Evolutionary conservation across 2,888 invertebrate species (phyloP).

Genomic region (Caenorhabditis panamensis): DNA sequence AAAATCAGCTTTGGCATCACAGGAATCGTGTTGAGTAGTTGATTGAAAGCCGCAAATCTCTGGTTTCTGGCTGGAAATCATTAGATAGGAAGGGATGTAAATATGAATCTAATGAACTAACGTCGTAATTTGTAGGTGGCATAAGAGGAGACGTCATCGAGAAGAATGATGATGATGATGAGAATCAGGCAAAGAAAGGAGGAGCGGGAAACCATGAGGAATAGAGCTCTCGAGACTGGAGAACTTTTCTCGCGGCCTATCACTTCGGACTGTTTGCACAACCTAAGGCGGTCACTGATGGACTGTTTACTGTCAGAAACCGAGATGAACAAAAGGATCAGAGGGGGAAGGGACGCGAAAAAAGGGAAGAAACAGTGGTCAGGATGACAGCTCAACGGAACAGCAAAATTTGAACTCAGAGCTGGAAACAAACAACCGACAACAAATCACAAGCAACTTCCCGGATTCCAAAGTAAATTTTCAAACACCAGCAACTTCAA

Average conservation of each 20-base stretch:
- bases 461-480: no score
- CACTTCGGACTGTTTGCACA: conserved; percentile 51
- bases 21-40: conserved; percentile 54
- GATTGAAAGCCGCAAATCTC: conserved; percentile 54
- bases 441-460: no score
- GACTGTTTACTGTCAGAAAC: conserved; percentile 56
- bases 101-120: not conserved
- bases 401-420: not conserved
- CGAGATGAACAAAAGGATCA: conserved; percentile 53
- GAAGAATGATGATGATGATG: not conserved
- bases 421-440: not conserved
- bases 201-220: conserved; percentile 28
- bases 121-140: conserved; percentile 52
- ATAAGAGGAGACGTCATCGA: conserved; percentile 31
- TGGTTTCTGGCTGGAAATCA: conserved; percentile 51
- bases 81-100: not conserved
- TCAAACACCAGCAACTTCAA: no score
- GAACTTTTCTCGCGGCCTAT: conserved; percentile 46
- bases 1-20: conserved; percentile 53
- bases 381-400: conserved; percentile 13
- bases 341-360: conserved; percentile 7
- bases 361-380: conserved; percentile 27
- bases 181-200: conserved; percentile 18
- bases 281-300: conserved; percentile 48
- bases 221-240: conserved; percentile 29